Percentiles rank a stretch among this genome's conserved stretches.
Evolutionary conservation across 64 coral and sea anemone species (phyloP).

Genomic region (Catalaphyllia jardinei): DNA sequence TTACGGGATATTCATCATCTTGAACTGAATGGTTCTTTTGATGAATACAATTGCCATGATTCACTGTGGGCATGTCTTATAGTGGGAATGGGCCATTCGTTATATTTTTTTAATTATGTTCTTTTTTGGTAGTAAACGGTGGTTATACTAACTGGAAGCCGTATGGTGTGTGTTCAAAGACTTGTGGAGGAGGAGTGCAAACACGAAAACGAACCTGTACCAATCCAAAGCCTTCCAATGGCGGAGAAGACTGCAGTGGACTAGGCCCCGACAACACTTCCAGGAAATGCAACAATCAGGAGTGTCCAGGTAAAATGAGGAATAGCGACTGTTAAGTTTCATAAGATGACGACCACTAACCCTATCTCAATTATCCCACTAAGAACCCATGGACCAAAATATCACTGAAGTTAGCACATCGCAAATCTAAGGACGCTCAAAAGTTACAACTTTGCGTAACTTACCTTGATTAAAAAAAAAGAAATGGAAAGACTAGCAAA

Average conservation of each 20-base stretch:
- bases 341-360: too few relatives aligned
- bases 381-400: too few relatives aligned
- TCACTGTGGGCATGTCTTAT: not conserved
- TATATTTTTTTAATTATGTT: too few relatives aligned
- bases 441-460: too few relatives aligned
- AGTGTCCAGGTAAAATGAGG: slow-evolving; percentile 57
- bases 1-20: too few relatives aligned
- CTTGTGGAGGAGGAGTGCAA: slow-evolving; percentile 10
- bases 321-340: too few relatives aligned
- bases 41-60: too few relatives aligned
- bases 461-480: too few relatives aligned
- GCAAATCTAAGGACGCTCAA: not conserved
- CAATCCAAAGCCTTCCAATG: slow-evolving; percentile 20
- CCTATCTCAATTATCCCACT: too few relatives aligned
- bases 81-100: too few relatives aligned
- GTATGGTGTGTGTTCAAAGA: slow-evolving; percentile 16
- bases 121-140: not conserved
- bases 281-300: slow-evolving; percentile 50
- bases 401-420: not conserved
- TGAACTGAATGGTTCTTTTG: too few relatives aligned
- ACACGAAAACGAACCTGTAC: slow-evolving; percentile 38
- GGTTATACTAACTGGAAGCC: not conserved
- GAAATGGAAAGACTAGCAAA: too few relatives aligned
- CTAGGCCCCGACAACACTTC: slow-evolving; percentile 30
- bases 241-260: slow-evolving; percentile 34